phyloP scores from a whole-genome alignment of 2,888 invertebrate species.

The Meiosimyza decipiens region DNA sequence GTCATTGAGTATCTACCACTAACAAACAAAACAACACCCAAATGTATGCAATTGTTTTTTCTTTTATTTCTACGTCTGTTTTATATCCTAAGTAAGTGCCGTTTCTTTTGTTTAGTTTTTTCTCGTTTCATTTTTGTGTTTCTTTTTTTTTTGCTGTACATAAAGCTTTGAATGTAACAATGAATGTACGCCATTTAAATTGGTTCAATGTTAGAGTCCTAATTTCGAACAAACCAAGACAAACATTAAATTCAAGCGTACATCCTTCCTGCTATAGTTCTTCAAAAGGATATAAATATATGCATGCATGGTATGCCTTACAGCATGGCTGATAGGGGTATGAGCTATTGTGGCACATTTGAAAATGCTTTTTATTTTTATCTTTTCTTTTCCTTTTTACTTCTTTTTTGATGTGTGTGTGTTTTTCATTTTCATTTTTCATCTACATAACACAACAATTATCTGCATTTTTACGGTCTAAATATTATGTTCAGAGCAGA shows the following conservation, averaged over 20 bases:
- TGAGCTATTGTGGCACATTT: neutral
- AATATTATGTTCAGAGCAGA: slow-evolving; percentile 27
- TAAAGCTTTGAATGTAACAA: neutral
- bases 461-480: slow-evolving; percentile 38
- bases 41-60: slow-evolving; percentile 13
- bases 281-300: neutral
- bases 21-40: neutral
- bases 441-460: slow-evolving; percentile 10
- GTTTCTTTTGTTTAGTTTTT: neutral
- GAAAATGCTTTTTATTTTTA: slow-evolving; percentile 5
- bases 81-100: neutral
- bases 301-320: neutral
- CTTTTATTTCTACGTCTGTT: neutral
- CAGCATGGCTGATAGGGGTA: too few relatives aligned
- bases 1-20: too few relatives aligned
- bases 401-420: slow-evolving; percentile 6
- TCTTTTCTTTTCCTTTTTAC: slow-evolving; percentile 2
- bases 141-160: neutral
- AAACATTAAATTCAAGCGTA: neutral
- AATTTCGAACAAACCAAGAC: neutral
- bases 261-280: neutral
- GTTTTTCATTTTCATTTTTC: slow-evolving; percentile 3
- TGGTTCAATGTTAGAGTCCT: slow-evolving; percentile 23
- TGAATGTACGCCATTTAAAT: neutral
- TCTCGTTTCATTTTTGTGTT: neutral